Base-by-base conservation (phyloP, 1,140 invertebrate genomes). In the Drosophila orena region DNA sequence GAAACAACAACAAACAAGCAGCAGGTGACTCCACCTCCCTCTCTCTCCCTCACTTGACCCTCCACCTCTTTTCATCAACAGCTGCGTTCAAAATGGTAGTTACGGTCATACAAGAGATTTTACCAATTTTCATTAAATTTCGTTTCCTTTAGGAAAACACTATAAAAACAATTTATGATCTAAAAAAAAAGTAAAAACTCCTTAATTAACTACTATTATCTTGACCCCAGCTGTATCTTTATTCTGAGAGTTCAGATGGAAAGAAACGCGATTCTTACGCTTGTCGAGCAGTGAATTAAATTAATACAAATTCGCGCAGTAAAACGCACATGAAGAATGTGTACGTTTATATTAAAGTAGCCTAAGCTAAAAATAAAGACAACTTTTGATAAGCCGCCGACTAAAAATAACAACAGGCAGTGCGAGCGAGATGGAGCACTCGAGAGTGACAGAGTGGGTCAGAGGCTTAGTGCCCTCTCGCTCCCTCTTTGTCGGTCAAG, bases 281-380 rank as follows among this genome's bases (percentile, higher is more conserved):
- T 62, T 55, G 46, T 56, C 59, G 77, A 60, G 55, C 62, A 65
- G 69, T 83, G 76, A 73, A 88, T 83, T 81, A 81, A 86, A 89
- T 89, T 83, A 88, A 79, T 55, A 60, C 79, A 76, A 88, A 79
- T 89, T 86, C 65, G 76, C 76, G 46, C 76, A 83, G 73, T 75
- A 70, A 62, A 78, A 61, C 60, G 61, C 58, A 65, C 55, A 73
- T 54, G 46, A 44, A 49, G 56, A 85, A 68, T 55, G 35, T 70
- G 24, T 42, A n/a, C 65, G 35, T 50, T 75, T 69, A 62, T 68
- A 72, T 88, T 76, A 72, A 83, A 83, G 83, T 60, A 76, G 59
- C 50, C 59, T 44, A 15, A 50, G 30, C 83, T 88, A 88, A 77
- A 88, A 88, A 88, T 88, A 88, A 72, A 69, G 24, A 24, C 40